Conservation (phyloP, 2,888 invertebrate genomes). For the Ornithoptera alexandrae region DNA sequence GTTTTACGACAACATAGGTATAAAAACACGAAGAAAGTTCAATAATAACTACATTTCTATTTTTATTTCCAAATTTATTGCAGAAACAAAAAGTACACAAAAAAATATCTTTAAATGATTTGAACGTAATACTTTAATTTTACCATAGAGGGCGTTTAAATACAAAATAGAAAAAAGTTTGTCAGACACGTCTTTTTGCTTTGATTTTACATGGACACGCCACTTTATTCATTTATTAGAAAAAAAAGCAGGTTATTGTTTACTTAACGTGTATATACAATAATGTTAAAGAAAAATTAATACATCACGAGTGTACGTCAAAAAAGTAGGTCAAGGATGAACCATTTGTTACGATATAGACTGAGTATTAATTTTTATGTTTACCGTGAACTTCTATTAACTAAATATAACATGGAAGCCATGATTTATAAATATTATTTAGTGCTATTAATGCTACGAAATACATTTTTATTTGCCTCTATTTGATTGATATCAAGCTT, state of each 20-base stretch:
- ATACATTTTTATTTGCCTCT: neutral
- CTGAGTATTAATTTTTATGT: conserved; percentile 1
- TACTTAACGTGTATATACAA: neutral
- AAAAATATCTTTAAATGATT: neutral
- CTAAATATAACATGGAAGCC: neutral
- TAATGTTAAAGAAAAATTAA: conserved; percentile 23
- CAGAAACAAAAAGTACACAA: neutral
- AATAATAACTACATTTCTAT: too few relatives aligned
- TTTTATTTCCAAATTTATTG: too few relatives aligned
- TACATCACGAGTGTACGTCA: conserved; percentile 31
- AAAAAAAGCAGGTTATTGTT: neutral
- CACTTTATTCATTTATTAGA: neutral
- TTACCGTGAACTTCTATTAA: neutral
- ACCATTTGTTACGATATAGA: conserved; percentile 39
- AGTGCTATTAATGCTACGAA: conserved; percentile 10
- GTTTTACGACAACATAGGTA: too few relatives aligned
- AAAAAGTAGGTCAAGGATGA: conserved; percentile 63
- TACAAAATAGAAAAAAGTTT: too few relatives aligned
- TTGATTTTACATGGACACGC: too few relatives aligned
- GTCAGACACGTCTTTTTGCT: too few relatives aligned
- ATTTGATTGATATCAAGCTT: conserved; percentile 53
- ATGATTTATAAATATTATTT: conserved; percentile 15
- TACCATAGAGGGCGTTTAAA: conserved; percentile 26
- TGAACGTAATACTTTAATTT: conserved; percentile 1
- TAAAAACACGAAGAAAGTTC: too few relatives aligned